Base-by-base conservation (phyloP, 2,888 invertebrate genomes). In the Isoperla grammatica region DNA sequence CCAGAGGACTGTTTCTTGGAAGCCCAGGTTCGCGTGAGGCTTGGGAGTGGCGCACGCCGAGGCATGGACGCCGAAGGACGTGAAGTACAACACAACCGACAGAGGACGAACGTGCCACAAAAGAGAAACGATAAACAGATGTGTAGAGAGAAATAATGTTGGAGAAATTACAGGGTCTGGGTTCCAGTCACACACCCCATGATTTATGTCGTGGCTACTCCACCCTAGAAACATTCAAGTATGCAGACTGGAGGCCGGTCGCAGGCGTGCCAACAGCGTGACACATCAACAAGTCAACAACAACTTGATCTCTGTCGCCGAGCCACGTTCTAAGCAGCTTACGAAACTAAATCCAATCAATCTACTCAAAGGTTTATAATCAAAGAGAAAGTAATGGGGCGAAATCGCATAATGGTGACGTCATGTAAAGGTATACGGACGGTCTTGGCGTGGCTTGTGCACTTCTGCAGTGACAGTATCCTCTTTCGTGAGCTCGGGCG, bases 161-260 rank as follows among this genome's bases (percentile, higher is more conserved):
- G 39, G 19, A 15, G 49, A 56, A 60, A 60, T 60, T 60, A 60
- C 35, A 60, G 60, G 60, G 56, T 50, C 56, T 56, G 49, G 48
- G 39, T 35, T 15, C 22, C 12, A 40, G 42, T 39, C 60, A 42
- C 60, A 60, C 56, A 60, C 60, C 60, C 60, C 49, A 22, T 56
- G 60, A 60, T 60, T 60, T 60, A 60, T 56, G 48, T 56, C 29
- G 20, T 35, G 56, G 43, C 42, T 56, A 56, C 60, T 56, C 60
- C 60, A 56, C 60, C 60, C 60, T 55, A 19, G 29, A 59, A 54
- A 50, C 50, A 40, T 58, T 40, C 19, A 35, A 37, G 46, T 59
- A 55, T 55, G 59, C 20, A 22, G 53, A 54, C 46, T 29, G 48
- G 49, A 23, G 29, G 15, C 42, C 46, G 46, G 22, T 17, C 12